A percentile compares a stretch with the other conserved stretches of the same genome.
Conservation (phyloP, 2,888 invertebrate genomes). For the Copidosoma aretas region DNA sequence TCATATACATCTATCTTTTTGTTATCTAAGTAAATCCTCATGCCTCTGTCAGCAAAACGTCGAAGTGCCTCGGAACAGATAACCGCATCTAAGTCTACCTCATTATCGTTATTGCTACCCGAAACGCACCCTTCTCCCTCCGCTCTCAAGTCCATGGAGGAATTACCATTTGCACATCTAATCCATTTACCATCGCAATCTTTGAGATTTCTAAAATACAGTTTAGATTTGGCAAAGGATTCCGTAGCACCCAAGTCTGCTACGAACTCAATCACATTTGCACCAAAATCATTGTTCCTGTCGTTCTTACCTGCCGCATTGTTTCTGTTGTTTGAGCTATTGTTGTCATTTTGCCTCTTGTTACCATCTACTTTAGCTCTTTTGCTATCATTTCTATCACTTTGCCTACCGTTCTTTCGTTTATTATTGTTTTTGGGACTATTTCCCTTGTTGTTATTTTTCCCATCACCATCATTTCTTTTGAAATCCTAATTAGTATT, state of each 20-base stretch:
- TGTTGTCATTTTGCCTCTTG: no score
- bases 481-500: no score
- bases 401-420: no score
- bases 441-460: no score
- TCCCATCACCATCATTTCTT: no score
- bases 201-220: slow-evolving; percentile 40
- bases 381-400: no score
- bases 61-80: slow-evolving; percentile 39
- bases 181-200: slow-evolving; percentile 33
- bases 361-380: no score
- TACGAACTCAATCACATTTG: slow-evolving; percentile 25
- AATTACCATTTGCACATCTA: slow-evolving; percentile 43
- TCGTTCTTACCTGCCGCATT: no score
- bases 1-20: slow-evolving; percentile 13
- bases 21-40: slow-evolving; percentile 41
- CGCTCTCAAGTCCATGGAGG: slow-evolving; percentile 39
- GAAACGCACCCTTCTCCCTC: slow-evolving; percentile 40
- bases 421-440: no score
- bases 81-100: slow-evolving; percentile 39
- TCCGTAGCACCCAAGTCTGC: slow-evolving; percentile 46
- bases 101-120: slow-evolving; percentile 28
- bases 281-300: no score
- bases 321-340: no score
- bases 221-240: slow-evolving; percentile 42
- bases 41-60: slow-evolving; percentile 36